A percentile compares a stretch with the other conserved stretches of the same genome.
Conservation (phyloP, 2,797 vertebrate genomes). For the Brachyalestes nurse region DNA sequence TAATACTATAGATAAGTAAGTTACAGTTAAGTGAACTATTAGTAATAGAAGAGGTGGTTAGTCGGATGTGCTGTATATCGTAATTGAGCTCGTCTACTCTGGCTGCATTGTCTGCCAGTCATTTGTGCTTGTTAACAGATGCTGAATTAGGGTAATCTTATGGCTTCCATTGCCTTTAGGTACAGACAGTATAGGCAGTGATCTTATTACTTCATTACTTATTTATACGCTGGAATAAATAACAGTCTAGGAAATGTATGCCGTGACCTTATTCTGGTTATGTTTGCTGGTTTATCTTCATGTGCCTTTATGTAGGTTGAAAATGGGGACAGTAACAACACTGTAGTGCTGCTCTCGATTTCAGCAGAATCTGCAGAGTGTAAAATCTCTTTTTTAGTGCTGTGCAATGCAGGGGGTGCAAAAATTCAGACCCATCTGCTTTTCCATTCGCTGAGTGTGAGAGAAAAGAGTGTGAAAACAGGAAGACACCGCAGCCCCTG, state of each 20-base stretch:
- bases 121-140: slow-evolving; percentile 21
- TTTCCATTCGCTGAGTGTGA: too few species aligned
- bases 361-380: not conserved
- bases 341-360: not conserved
- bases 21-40: too few species aligned
- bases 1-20: too few species aligned
- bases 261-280: slow-evolving; percentile 32
- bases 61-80: slow-evolving; percentile 11
- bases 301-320: not conserved
- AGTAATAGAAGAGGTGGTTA: too few species aligned
- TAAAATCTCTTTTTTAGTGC: too few species aligned
- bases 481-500: too few species aligned
- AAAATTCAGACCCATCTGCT: too few species aligned
- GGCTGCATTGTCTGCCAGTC: slow-evolving; percentile 46
- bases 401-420: too few species aligned
- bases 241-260: not conserved
- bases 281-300: not conserved
- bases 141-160: slow-evolving; percentile 62
- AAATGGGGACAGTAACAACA: not conserved
- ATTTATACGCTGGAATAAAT: not conserved
- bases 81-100: slow-evolving; percentile 30
- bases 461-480: too few species aligned
- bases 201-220: slow-evolving; percentile 40
- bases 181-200: slow-evolving; percentile 21
- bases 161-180: slow-evolving; percentile 15